Evolutionary conservation across 2,797 vertebrate genomes (phyloP).

Genomic region (Syncerus caffer): DNA sequence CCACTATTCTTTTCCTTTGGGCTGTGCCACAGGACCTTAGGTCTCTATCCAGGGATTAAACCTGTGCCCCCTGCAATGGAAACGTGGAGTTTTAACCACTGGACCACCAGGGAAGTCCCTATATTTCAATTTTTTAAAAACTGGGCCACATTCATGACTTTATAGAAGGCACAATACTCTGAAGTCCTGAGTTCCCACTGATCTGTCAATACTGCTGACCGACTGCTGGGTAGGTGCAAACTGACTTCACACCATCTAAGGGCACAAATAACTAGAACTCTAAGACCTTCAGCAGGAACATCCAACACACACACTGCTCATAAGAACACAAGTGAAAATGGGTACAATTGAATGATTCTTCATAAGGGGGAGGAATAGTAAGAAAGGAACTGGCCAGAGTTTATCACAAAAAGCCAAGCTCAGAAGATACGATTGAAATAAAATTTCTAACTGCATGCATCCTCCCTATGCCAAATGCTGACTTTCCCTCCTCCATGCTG

Average conservation of each 20-base stretch:
- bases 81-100: background rate
- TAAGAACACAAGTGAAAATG: background rate
- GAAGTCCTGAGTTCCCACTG: background rate
- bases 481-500: background rate
- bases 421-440: slow-evolving; percentile 13
- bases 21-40: background rate
- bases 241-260: background rate
- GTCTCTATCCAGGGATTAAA: background rate
- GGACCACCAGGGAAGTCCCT: background rate
- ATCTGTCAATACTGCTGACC: background rate
- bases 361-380: background rate
- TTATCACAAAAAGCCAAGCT: background rate
- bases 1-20: background rate
- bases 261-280: background rate
- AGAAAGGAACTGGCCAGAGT: background rate
- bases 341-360: background rate
- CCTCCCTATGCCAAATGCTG: background rate
- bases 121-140: background rate
- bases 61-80: background rate
- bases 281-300: background rate
- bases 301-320: background rate
- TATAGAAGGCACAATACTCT: background rate
- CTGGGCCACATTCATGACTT: background rate
- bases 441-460: background rate
- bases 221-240: background rate